A percentile compares a stretch with the other conserved stretches of the same genome.
Conservation (phyloP, 2,888 invertebrate genomes). For the Drepanosiphum platanoidis region DNA sequence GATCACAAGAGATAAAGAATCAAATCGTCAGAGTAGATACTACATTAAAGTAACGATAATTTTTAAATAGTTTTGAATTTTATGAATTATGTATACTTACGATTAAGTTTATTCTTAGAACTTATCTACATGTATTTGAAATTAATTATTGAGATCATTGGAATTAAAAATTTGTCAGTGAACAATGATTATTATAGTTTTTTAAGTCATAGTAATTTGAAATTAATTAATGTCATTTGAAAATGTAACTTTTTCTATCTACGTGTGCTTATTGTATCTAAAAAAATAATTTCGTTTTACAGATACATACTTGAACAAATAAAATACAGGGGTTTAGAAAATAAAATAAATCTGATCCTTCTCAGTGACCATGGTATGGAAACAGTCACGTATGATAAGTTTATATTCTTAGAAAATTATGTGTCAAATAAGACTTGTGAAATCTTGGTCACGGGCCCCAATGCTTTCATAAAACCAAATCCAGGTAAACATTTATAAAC, state of each 20-base stretch:
- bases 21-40: conserved; percentile 70
- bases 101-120: background rate
- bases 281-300: background rate
- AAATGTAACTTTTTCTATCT: no score
- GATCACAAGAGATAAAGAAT: conserved; percentile 68
- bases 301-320: conserved; percentile 71
- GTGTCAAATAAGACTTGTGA: conserved; percentile 69
- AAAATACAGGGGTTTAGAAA: conserved; percentile 68
- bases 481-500: conserved; percentile 34
- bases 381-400: conserved; percentile 69
- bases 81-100: no score
- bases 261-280: no score
- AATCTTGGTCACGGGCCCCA: conserved; percentile 71
- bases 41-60: conserved; percentile 67
- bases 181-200: no score
- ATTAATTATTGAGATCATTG: no score
- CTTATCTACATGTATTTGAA: no score
- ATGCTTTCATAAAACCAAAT: conserved; percentile 70
- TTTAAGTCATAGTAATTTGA: no score
- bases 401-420: conserved; percentile 72
- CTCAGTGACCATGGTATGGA: conserved; percentile 82
- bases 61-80: no score
- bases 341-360: conserved; percentile 74
- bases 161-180: no score
- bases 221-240: background rate